phyloP scores from a whole-genome alignment of 2,113 vertebrate species.

The Anhinga rufa region DNA sequence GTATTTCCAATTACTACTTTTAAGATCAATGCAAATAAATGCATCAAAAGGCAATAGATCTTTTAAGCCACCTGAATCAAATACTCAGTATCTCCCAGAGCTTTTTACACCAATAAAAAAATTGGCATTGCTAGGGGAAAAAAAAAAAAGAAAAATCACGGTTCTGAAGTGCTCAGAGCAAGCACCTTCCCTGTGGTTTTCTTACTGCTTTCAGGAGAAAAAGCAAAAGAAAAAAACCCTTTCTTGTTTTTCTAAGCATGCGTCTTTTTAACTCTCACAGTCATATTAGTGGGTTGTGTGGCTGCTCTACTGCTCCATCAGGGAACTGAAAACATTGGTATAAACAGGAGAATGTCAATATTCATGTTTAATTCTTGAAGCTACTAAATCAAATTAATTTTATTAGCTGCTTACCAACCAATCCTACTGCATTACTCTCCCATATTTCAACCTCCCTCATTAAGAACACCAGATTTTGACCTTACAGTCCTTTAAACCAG shows the following conservation, averaged over 20 bases:
- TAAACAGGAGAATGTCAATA: neutral
- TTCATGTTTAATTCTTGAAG: neutral
- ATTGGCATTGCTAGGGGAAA: neutral
- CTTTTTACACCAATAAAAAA: neutral
- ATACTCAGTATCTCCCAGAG: neutral
- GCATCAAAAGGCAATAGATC: neutral
- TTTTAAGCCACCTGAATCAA: neutral
- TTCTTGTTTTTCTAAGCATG: neutral
- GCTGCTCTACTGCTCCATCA: neutral
- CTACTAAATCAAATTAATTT: constrained; percentile 1
- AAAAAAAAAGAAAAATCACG: neutral
- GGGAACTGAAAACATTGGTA: neutral
- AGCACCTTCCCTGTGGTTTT: neutral
- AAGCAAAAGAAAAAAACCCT: neutral
- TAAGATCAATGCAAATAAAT: neutral
- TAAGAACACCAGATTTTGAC: neutral
- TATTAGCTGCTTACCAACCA: neutral
- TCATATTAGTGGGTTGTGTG: neutral
- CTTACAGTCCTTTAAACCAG: neutral
- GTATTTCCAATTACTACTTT: neutral
- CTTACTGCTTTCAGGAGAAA: neutral
- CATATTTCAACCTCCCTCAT: neutral
- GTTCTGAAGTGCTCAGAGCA: neutral
- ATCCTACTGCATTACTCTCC: neutral
- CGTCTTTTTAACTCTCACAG: neutral